Percentiles rank a stretch among this genome's conserved stretches.
Conservation (phyloP, 2,888 invertebrate genomes). For the Ophioninae sp. region DNA sequence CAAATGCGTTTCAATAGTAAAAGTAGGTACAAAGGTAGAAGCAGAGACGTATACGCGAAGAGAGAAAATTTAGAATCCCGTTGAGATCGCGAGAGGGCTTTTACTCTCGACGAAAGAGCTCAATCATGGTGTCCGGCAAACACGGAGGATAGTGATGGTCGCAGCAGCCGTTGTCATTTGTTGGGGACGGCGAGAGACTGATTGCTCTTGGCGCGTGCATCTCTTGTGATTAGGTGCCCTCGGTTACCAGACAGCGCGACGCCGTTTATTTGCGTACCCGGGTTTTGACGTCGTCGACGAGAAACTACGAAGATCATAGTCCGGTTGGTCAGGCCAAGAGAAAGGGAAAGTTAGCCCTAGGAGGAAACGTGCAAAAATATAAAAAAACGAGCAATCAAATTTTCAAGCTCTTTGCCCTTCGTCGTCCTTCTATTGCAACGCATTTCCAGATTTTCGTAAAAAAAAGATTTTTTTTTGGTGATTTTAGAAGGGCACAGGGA, state of each 20-base stretch:
- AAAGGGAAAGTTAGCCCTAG: constrained; percentile 2
- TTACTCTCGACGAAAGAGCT: constrained; percentile 36
- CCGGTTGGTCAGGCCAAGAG: constrained; percentile 44
- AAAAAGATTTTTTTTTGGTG: no score
- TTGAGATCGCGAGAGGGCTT: constrained; percentile 40
- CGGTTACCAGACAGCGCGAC: constrained; percentile 77
- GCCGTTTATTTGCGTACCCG: constrained; percentile 77
- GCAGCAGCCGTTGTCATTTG: constrained; percentile 61
- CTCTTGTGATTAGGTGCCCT: constrained; percentile 68
- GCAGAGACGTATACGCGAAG: background rate
- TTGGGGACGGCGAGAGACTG: constrained; percentile 63
- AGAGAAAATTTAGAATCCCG: constrained; percentile 22
- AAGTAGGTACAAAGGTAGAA: background rate
- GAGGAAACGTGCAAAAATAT: constrained; percentile 18
- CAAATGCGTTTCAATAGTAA: constrained; percentile 21
- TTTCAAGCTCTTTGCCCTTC: background rate
- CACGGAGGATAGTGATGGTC: constrained; percentile 27
- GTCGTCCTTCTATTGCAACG: background rate
- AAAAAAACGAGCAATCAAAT: background rate
- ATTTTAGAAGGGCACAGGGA: no score
- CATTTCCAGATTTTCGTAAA: no score
- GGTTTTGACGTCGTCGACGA: constrained; percentile 59
- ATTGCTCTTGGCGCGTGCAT: constrained; percentile 69
- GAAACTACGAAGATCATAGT: constrained; percentile 36
- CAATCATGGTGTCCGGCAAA: constrained; percentile 56